Evolutionary conservation across 2,797 vertebrate species (phyloP).

Genomic region (Crocidura indochinensis): DNA sequence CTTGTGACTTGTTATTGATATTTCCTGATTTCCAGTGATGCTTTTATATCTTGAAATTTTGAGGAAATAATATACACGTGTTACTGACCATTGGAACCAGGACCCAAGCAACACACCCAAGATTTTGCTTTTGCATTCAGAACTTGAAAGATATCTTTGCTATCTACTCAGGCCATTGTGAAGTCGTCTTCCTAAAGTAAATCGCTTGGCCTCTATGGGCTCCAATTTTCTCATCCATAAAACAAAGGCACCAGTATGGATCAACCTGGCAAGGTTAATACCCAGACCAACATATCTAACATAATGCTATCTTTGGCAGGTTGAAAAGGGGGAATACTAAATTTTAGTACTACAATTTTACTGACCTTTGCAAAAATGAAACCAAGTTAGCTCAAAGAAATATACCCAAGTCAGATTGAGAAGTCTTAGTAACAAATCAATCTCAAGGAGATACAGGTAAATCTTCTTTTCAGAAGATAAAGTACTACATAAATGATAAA

Average conservation of each 20-base stretch:
- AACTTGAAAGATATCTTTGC: constrained; percentile 22
- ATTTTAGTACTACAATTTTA: constrained; percentile 55
- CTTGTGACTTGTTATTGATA: not conserved
- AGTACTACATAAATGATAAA: not conserved
- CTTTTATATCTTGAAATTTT: constrained; percentile 8
- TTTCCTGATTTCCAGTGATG: constrained; percentile 15
- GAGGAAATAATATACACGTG: not conserved
- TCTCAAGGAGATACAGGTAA: constrained; percentile 55
- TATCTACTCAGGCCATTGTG: constrained; percentile 8
- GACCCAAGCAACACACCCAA: not conserved
- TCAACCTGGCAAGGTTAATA: constrained; percentile 56
- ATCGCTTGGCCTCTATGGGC: constrained; percentile 48
- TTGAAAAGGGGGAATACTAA: constrained; percentile 69
- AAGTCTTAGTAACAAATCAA: constrained; percentile 1
- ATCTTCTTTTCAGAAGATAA: constrained; percentile 48
- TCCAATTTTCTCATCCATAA: constrained; percentile 66
- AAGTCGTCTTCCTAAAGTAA: constrained; percentile 59
- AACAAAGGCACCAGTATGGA: constrained; percentile 56
- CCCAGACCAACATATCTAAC: constrained; percentile 40
- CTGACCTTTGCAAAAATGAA: constrained; percentile 70
- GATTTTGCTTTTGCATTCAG: constrained; percentile 42
- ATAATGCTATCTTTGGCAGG: constrained; percentile 62
- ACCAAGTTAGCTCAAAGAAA: constrained; percentile 69
- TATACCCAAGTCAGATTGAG: constrained; percentile 11
- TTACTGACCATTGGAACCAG: not conserved